Evolutionary conservation across 2,797 vertebrate genomes (phyloP), one percentile per base, ranked within the genome.

Genomic region (Coilia nasus): DNA sequence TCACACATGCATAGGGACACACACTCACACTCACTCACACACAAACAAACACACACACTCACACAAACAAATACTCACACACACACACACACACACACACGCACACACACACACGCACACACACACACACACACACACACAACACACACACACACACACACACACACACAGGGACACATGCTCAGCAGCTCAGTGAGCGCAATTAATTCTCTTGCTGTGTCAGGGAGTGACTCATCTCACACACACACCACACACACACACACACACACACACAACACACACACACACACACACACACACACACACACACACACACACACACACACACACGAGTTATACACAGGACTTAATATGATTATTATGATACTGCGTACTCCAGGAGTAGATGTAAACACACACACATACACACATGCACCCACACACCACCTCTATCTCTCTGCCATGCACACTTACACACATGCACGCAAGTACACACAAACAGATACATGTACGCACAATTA

Each of bases 171-270:
- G 54, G 62, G 82, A 84, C 41, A n/a, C 41, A 81, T 64, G 75
- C 67, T 59, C 83, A 85, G 87, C 83, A 86, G 75, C 64, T 57
- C 83, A 85, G 88, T 85, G 83, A 86, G 86, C 87, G 89, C 86
- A 90, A 89, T 89, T 87, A 87, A 89, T 88, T 82, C 87, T 64
- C 86, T 87, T 87, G 89, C 90, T 89, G 88, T 91, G 88, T 90
- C 86, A 90, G 87, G 89, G 83, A 85, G 85, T 90, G 91, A 91
- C 89, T 91, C 91, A 90, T 92, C 90, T 86, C 86, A 88, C 81
- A 84, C 85, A 87, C 84, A 86, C 84, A 87, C 85, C 83, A 41
- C 64, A 81, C 71, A 62, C 81, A 19, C 25, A 64, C 28, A 83
- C 75, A 31, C 56, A 83, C 57, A 64, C 23, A 81, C 81, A 82